A percentile compares a stretch with the other conserved stretches of the same genome.
Evolutionary conservation across 2,113 vertebrate species (phyloP).

Genomic region (Cairina moschata): DNA sequence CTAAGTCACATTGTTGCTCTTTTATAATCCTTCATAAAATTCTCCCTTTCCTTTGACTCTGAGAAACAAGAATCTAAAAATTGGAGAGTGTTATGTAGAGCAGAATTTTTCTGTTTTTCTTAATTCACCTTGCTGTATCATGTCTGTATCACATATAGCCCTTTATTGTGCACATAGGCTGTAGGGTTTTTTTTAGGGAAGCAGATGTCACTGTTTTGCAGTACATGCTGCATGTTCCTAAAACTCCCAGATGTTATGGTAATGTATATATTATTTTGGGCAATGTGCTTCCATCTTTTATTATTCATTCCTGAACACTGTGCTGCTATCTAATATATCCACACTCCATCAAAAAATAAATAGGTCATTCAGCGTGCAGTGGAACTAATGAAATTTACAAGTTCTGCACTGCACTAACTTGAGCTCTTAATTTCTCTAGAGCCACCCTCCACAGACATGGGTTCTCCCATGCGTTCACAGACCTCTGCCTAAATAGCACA

Average conservation of each 20-base stretch:
- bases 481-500: background rate
- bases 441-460: background rate
- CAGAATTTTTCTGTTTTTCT: background rate
- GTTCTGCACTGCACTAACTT: background rate
- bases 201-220: background rate
- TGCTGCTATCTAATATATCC: background rate
- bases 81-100: background rate
- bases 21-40: background rate
- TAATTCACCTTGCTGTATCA: background rate
- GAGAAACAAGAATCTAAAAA: background rate
- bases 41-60: background rate
- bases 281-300: background rate
- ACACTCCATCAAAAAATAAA: background rate
- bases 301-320: background rate
- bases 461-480: background rate
- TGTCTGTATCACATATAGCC: background rate
- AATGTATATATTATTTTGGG: background rate
- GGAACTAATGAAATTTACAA: background rate
- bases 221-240: background rate
- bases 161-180: background rate
- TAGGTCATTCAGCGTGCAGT: accelerated
- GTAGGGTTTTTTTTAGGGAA: background rate
- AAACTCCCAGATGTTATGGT: background rate
- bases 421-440: background rate
- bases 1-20: background rate